Evolutionary conservation across 2,888 invertebrate species (phyloP).

Genomic region (Hydrotaea cyrtoneurina): DNA sequence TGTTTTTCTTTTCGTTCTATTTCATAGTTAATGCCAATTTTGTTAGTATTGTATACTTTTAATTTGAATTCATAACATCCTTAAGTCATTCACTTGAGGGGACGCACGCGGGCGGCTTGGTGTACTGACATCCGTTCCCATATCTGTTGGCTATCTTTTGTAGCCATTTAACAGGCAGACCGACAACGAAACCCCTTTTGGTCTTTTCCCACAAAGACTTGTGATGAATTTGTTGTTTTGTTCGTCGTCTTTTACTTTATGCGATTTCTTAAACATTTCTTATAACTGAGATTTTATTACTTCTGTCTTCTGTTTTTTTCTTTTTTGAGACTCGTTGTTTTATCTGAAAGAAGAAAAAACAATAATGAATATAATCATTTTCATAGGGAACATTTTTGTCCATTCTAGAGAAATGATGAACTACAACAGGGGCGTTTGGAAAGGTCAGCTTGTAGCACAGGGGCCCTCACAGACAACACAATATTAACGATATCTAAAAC

Average conservation of each 20-base stretch:
- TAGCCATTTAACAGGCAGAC: conserved; percentile 14
- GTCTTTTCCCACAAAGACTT: conserved; percentile 9
- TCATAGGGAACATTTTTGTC: conserved; percentile 41
- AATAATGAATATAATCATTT: conserved; percentile 38
- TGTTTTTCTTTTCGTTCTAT: too few species aligned
- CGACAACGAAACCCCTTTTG: conserved; percentile 37
- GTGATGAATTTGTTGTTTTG: conserved; percentile 53
- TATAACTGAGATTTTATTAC: conserved; percentile 51
- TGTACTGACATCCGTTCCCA: not conserved
- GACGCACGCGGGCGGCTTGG: not conserved
- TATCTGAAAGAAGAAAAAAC: conserved; percentile 42
- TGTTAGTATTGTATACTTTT: conserved; percentile 80
- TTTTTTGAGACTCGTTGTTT: conserved; percentile 30
- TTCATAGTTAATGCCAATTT: conserved; percentile 69
- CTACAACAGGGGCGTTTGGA: not conserved
- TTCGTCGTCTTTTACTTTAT: not conserved
- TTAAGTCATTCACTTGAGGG: conserved; percentile 60
- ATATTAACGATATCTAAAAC: too few species aligned
- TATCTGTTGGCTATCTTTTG: conserved; percentile 8
- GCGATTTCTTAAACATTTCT: conserved; percentile 2
- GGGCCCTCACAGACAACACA: too few species aligned
- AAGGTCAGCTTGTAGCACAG: not conserved
- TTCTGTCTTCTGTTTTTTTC: conserved; percentile 39
- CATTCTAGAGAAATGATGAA: not conserved
- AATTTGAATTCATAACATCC: conserved; percentile 80